Evolutionary conservation across 2,888 invertebrate genomes (phyloP), one percentile per base, ranked within the genome.

Genomic region (Drosophila testacea): DNA sequence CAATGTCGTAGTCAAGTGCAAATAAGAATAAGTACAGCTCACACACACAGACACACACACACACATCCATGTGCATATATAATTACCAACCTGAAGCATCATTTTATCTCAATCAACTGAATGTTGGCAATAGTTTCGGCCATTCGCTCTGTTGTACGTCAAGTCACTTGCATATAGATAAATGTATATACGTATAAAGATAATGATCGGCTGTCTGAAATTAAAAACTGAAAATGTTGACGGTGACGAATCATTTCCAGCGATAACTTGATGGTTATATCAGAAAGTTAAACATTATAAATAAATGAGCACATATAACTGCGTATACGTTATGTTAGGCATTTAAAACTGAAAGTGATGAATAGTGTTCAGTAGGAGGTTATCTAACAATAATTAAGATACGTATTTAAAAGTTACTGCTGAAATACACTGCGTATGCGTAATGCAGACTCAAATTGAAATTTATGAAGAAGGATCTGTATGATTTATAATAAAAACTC

Each of bases 1-100:
- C 41, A 59, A 66, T 57, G 41, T 61, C 54, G 57, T 55, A 32
- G 44, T 6, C 41, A 48, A 30, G 36, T 56, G 42, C 32, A 57
- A 39, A 64, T 56, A 28, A 28, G 28, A 55, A 51, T 44, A 48
- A 63, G 44, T 13, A 30, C 32, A 22, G 28, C 52, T 39, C 38
- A 16, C 39, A 39, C 39, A 39, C 38, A 41, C 39, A 39, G 13
- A 39, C 39, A 13, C 6, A 13, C 0, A 39, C 13, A 50, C 10
- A 36, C 13, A 28, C 16, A 44, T 27, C 32, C 10, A 28, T 22
- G n/a, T 27, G n/a, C 28, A 51, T 66, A 61, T 61, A 38, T 60
- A 64, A 75, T 60, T 56, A 61, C 36, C 42, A 22, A 32, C 32
- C 32, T 32, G 32, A 32, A 32, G 32, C 32, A 32, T 38, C 36